phyloP scores from a whole-genome alignment of 2,888 invertebrate species.

The Patella ulyssiponensis region DNA sequence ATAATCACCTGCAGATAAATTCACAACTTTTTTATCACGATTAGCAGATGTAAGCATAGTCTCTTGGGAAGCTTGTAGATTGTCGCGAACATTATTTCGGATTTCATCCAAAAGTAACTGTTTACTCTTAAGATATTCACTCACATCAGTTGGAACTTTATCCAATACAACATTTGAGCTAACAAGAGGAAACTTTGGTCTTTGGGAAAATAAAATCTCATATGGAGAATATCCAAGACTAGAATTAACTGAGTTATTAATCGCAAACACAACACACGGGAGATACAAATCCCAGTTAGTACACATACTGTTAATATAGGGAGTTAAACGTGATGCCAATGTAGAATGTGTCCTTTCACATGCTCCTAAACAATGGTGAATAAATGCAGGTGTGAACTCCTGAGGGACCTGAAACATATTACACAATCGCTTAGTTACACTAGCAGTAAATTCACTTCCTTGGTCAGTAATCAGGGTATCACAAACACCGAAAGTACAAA shows the following conservation, averaged over 20 bases:
- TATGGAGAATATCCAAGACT: slow-evolving; percentile 25
- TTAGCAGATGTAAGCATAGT: slow-evolving; percentile 5
- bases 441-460: slow-evolving; percentile 20
- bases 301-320: slow-evolving; percentile 23
- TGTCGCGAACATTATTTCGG: background rate
- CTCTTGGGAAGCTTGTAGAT: background rate
- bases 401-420: background rate
- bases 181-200: slow-evolving; percentile 28
- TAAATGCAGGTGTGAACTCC: slow-evolving; percentile 20
- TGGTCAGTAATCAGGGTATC: slow-evolving; percentile 23
- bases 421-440: background rate
- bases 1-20: slow-evolving; percentile 11
- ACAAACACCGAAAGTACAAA: slow-evolving; percentile 26
- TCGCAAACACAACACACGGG: slow-evolving; percentile 27
- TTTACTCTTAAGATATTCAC: background rate
- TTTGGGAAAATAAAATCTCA: slow-evolving; percentile 21
- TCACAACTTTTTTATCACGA: background rate
- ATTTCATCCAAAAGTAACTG: background rate
- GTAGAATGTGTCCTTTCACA: slow-evolving; percentile 32
- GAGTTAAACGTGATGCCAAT: slow-evolving; percentile 30
- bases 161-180: background rate
- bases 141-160: background rate
- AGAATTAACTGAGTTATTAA: slow-evolving; percentile 28
- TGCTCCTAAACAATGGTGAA: slow-evolving; percentile 35
- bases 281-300: slow-evolving; percentile 29